phyloP scores from a whole-genome alignment of 2,113 vertebrate species.

The Paraplagusia blochii region DNA sequence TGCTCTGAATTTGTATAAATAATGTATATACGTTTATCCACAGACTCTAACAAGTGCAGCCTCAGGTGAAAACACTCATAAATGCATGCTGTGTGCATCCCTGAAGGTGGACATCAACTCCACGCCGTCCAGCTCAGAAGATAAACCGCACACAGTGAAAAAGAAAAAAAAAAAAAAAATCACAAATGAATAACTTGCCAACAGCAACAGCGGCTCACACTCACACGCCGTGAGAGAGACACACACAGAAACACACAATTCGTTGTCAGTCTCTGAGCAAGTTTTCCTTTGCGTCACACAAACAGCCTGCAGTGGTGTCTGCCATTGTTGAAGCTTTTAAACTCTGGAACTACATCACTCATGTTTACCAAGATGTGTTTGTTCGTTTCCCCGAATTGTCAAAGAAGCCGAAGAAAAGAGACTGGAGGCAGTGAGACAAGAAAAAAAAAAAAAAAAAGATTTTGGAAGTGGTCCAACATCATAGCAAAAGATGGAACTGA shows the following conservation, averaged over 20 bases:
- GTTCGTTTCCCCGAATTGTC: slow-evolving; percentile 59
- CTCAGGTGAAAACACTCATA: slow-evolving; percentile 75
- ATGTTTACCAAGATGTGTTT: slow-evolving; percentile 60
- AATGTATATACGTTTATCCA: slow-evolving; percentile 77
- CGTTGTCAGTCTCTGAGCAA: slow-evolving; percentile 69
- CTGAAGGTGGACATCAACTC: slow-evolving; percentile 71
- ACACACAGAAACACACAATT: slow-evolving; percentile 33
- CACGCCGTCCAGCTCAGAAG: slow-evolving; percentile 60
- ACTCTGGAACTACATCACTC: slow-evolving; percentile 70
- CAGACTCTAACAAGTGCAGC: slow-evolving; percentile 76
- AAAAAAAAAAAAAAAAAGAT: slow-evolving; percentile 25
- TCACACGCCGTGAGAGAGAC: slow-evolving; percentile 16
- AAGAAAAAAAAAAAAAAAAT: slow-evolving; percentile 37
- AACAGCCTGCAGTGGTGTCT: slow-evolving; percentile 70
- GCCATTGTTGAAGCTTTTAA: slow-evolving; percentile 67
- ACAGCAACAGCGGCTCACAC: slow-evolving; percentile 59
- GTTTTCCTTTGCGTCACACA: slow-evolving; percentile 68
- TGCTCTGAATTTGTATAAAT: slow-evolving; percentile 75
- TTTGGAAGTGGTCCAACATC: slow-evolving; percentile 62
- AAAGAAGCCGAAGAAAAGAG: slow-evolving; percentile 63
- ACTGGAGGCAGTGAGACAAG: slow-evolving; percentile 51
- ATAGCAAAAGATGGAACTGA: slow-evolving; percentile 48
- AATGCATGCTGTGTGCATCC: slow-evolving; percentile 72
- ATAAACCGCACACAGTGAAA: slow-evolving; percentile 57
- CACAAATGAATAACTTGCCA: slow-evolving; percentile 70